phyloP scores from a whole-genome alignment of 2,888 invertebrate species.

The Rhagonycha lutea region DNA sequence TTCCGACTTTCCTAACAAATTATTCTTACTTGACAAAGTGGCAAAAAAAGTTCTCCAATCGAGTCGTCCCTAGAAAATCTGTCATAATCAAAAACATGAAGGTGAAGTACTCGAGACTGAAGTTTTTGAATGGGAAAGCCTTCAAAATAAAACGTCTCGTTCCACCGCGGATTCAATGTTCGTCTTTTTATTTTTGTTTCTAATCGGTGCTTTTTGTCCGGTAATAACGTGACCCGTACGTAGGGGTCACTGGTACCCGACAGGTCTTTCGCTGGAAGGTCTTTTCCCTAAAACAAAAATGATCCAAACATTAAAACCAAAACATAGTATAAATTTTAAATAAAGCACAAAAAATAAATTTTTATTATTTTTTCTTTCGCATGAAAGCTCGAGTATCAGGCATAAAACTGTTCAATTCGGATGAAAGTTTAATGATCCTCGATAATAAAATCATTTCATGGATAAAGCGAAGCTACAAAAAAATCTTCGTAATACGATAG shows the following conservation, averaged over 20 bases:
- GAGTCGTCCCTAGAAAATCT: conserved; percentile 93
- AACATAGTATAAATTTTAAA: not conserved
- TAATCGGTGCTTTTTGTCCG: conserved; percentile 89
- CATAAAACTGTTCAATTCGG: not conserved
- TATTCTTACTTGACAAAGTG: conserved; percentile 79
- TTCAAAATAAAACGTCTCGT: conserved; percentile 93
- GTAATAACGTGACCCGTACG: conserved; percentile 84
- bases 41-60: conserved; percentile 90
- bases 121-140: conserved; percentile 93
- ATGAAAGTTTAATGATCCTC: not conserved
- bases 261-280: conserved; percentile 90
- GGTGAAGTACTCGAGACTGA: conserved; percentile 86
- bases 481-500: not conserved
- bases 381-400: not conserved
- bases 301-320: not conserved
- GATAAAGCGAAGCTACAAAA: not conserved
- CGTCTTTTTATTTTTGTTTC: conserved; percentile 92
- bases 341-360: not conserved
- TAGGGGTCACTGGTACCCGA: conserved; percentile 93
- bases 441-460: not conserved
- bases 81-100: conserved; percentile 94
- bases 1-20: not conserved
- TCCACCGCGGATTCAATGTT: conserved; percentile 90
- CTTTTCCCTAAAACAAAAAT: conserved; percentile 73
- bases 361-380: not conserved